These are phyloP conservation scores for Amaurobius ferox DNA, from an alignment of 2,888 invertebrate species.

Conservation along the genomic window DNA sequence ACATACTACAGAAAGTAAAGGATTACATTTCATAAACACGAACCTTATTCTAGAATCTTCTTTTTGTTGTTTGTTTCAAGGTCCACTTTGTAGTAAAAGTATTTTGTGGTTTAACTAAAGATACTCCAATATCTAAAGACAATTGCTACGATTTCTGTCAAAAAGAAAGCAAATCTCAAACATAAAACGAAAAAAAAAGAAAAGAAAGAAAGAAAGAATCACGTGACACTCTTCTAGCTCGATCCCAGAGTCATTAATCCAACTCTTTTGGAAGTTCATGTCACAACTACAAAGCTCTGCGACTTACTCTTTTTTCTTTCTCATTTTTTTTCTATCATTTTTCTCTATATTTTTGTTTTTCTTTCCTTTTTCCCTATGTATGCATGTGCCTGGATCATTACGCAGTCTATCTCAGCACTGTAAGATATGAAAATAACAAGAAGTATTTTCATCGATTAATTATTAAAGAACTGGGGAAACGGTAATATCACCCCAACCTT, in stretches of 20 bases:
- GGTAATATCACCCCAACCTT: too few species aligned
- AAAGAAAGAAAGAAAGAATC: conserved; percentile 38
- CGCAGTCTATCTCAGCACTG: background rate
- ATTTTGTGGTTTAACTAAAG: background rate
- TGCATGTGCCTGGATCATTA: conserved; percentile 11
- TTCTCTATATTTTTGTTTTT: conserved; percentile 40
- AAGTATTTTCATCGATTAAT: background rate
- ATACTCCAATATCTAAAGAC: background rate
- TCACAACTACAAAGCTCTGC: conserved; percentile 68
- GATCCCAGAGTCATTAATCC: conserved; percentile 66
- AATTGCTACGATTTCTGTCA: background rate
- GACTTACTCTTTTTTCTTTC: conserved; percentile 19
- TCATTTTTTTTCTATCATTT: conserved; percentile 40
- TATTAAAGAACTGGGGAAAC: too few species aligned
- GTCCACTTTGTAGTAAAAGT: background rate
- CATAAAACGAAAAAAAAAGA: background rate
- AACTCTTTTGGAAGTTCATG: conserved; percentile 65
- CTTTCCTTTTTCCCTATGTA: conserved; percentile 11
- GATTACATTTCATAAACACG: too few species aligned
- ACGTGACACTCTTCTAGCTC: conserved; percentile 57
- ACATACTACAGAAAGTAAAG: too few species aligned
- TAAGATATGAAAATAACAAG: background rate
- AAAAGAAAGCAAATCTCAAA: background rate
- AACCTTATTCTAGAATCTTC: too few species aligned
- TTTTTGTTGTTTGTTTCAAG: too few species aligned